These are phyloP conservation scores for Aurelia aurita complex sp. Pacific DNA, from an alignment of 30 jellyfish, hydroid and myxozoan genomes.

Conservation along the genomic window DNA sequence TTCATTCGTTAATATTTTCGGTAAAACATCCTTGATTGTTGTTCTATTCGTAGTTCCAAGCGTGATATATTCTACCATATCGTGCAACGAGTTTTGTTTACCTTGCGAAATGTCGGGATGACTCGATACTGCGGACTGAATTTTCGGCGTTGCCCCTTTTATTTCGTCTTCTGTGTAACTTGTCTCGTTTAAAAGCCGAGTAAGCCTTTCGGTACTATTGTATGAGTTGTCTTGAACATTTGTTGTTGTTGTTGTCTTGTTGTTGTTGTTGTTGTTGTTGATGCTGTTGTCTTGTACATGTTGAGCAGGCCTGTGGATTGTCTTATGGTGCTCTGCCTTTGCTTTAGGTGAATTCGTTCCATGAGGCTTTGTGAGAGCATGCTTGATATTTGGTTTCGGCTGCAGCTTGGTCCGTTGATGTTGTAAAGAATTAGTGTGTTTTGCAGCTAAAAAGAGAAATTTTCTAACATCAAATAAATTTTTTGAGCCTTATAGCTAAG, in stretches of 20 bases:
- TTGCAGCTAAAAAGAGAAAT: constrained; percentile 20
- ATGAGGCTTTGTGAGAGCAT: neutral
- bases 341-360: neutral
- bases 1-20: neutral
- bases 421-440: neutral
- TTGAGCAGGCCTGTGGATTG: no score
- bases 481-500: no score
- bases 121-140: neutral
- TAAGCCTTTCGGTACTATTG: constrained; percentile 34
- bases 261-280: no score
- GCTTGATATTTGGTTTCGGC: constrained; percentile 15
- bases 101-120: neutral
- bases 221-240: neutral
- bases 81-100: constrained; percentile 18
- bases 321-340: neutral
- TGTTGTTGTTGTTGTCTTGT: no score
- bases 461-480: neutral
- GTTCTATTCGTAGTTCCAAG: neutral
- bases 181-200: constrained; percentile 9
- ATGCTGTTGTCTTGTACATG: no score
- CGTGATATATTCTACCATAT: constrained; percentile 42
- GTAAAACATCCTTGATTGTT: neutral
- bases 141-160: neutral
- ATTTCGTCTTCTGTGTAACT: constrained; percentile 41
- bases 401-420: neutral